Percentiles rank a stretch among this genome's conserved stretches.
phyloP scores from a whole-genome alignment of 1,140 invertebrate species.

The Macrocentrus cingulum region DNA sequence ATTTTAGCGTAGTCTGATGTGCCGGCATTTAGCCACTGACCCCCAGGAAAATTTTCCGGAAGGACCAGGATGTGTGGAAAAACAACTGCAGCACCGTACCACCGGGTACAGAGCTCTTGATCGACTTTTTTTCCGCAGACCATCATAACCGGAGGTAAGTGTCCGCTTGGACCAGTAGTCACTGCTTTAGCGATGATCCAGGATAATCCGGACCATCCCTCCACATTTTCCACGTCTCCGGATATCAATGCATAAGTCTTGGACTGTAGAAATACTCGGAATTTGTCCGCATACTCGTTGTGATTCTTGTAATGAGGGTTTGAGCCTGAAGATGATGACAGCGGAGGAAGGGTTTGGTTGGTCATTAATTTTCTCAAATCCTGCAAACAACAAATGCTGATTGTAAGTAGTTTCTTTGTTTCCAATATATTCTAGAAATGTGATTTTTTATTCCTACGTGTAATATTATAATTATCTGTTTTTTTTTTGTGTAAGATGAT shows the following conservation, averaged over 20 bases:
- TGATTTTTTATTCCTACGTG: too few species aligned
- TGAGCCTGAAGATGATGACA: slow-evolving; percentile 21
- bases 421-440: too few species aligned
- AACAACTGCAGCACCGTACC: slow-evolving; percentile 33
- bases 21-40: slow-evolving; percentile 17
- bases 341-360: slow-evolving; percentile 32
- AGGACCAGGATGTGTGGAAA: slow-evolving; percentile 31
- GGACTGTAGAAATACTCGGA: slow-evolving; percentile 25
- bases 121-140: slow-evolving; percentile 27
- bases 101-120: slow-evolving; percentile 36
- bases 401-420: too few species aligned
- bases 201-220: slow-evolving; percentile 30
- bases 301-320: slow-evolving; percentile 28
- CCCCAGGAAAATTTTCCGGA: slow-evolving; percentile 31
- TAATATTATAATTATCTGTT: neutral
- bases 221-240: slow-evolving; percentile 5
- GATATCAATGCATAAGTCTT: slow-evolving; percentile 12
- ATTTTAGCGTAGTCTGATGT: slow-evolving; percentile 20
- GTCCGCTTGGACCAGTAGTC: slow-evolving; percentile 27
- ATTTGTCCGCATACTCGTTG: slow-evolving; percentile 29
- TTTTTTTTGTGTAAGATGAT: neutral
- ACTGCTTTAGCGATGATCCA: slow-evolving; percentile 25
- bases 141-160: slow-evolving; percentile 33
- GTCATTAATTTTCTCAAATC: slow-evolving; percentile 27
- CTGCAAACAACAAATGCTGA: too few species aligned